These are phyloP conservation scores for Sebastiscus albofasciatus DNA, from an alignment of 2,797 vertebrate genomes.

Conservation along the genomic window DNA sequence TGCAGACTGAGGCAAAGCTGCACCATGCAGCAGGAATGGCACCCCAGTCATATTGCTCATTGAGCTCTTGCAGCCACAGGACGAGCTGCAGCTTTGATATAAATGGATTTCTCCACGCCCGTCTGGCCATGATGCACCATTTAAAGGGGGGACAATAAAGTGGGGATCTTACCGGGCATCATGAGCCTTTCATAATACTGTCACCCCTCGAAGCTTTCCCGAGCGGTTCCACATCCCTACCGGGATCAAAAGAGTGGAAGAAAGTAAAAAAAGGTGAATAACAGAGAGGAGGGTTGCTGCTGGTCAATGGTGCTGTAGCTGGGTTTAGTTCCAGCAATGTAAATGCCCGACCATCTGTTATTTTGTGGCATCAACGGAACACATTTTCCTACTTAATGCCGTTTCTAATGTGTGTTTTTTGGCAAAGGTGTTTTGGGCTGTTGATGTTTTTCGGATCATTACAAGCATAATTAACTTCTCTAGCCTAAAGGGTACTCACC, in stretches of 20 bases:
- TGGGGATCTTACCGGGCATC: slow-evolving; percentile 28
- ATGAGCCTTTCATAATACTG: slow-evolving; percentile 39
- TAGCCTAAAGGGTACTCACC: slow-evolving; percentile 4
- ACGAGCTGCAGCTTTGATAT: slow-evolving; percentile 41
- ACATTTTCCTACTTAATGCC: slow-evolving; percentile 5
- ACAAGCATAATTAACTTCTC: slow-evolving; percentile 40
- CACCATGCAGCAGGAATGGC: neutral
- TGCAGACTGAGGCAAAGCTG: slow-evolving; percentile 6
- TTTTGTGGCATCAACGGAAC: slow-evolving; percentile 17
- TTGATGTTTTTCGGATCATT: slow-evolving; percentile 36
- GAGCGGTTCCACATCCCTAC: neutral
- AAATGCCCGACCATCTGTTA: slow-evolving; percentile 42
- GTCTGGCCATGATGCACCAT: slow-evolving; percentile 32
- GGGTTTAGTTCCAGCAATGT: slow-evolving; percentile 6
- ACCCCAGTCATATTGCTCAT: neutral
- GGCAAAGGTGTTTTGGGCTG: slow-evolving; percentile 7
- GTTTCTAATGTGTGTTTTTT: slow-evolving; percentile 12
- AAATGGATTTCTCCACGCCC: slow-evolving; percentile 39
- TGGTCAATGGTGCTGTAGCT: neutral
- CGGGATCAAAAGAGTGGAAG: slow-evolving; percentile 10
- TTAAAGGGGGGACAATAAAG: slow-evolving; percentile 37
- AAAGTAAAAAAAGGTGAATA: neutral
- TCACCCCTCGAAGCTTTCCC: slow-evolving; percentile 2
- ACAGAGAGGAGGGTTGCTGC: neutral
- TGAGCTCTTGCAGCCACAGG: slow-evolving; percentile 13